Conservation (phyloP, 2,888 invertebrate species). For the Serrognathus titanus region DNA sequence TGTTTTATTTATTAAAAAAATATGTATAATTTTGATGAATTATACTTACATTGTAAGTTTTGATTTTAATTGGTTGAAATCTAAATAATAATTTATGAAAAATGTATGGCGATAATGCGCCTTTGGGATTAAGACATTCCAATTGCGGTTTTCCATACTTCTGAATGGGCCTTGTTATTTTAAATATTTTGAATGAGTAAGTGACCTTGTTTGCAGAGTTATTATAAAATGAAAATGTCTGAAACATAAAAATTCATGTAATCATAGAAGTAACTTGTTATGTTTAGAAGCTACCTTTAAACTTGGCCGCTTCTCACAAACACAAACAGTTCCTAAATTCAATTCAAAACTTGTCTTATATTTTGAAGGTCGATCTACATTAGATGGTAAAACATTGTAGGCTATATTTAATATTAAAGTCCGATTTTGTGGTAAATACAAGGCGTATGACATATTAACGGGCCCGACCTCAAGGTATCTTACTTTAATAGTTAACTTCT, state of each 20-base stretch:
- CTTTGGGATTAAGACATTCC: conserved; percentile 40
- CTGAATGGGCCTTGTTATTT: conserved; percentile 28
- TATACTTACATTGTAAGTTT: conserved; percentile 37
- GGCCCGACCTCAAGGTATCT: conserved; percentile 36
- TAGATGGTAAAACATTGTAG: conserved; percentile 29
- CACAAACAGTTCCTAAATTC: conserved; percentile 34
- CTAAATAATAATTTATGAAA: conserved; percentile 41
- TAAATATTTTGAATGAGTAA: conserved; percentile 32
- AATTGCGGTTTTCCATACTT: conserved; percentile 39
- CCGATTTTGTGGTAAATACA: conserved; percentile 42
- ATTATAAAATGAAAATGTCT: conserved; percentile 48
- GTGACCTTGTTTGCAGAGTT: conserved; percentile 34
- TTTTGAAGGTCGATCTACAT: conserved; percentile 27
- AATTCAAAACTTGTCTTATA: conserved; percentile 26
- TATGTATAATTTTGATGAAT: too few species aligned
- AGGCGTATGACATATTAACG: conserved; percentile 40
- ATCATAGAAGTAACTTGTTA: too few species aligned
- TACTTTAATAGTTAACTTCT: conserved; percentile 38
- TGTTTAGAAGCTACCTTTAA: neutral
- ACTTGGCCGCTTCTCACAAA: conserved; percentile 33
- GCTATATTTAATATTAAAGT: conserved; percentile 37
- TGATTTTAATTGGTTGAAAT: conserved; percentile 45
- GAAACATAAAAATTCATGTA: conserved; percentile 3
- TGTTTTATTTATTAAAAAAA: too few species aligned
- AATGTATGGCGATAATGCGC: conserved; percentile 32